These are phyloP conservation scores for Volucella inflata DNA, from an alignment of 2,888 invertebrate genomes.

Conservation along the genomic window DNA sequence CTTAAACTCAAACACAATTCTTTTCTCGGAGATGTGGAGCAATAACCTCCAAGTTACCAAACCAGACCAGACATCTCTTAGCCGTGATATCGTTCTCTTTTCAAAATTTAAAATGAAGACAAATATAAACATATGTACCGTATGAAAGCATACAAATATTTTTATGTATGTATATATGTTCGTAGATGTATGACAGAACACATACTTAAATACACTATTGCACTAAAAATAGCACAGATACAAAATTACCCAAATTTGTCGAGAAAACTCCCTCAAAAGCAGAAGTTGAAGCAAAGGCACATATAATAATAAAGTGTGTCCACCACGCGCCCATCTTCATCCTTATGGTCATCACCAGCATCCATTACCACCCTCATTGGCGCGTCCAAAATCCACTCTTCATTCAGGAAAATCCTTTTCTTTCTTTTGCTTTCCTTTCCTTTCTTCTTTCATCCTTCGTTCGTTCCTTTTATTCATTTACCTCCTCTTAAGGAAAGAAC, in stretches of 20 bases:
- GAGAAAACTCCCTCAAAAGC: slow-evolving; percentile 46
- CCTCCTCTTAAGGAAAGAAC: slow-evolving; percentile 73
- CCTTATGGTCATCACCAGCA: slow-evolving; percentile 15
- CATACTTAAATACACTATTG: slow-evolving; percentile 42
- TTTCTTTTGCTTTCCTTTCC: slow-evolving; percentile 62
- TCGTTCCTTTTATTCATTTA: slow-evolving; percentile 61
- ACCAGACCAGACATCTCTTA: slow-evolving; percentile 55
- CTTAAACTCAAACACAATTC: slow-evolving; percentile 63
- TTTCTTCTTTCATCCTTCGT: slow-evolving; percentile 74
- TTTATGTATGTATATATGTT: not conserved
- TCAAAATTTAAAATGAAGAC: slow-evolving; percentile 72
- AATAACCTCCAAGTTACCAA: slow-evolving; percentile 57
- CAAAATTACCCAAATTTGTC: slow-evolving; percentile 73
- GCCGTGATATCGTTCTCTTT: slow-evolving; percentile 70
- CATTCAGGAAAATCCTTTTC: slow-evolving; percentile 69
- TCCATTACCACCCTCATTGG: slow-evolving; percentile 49
- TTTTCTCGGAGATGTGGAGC: slow-evolving; percentile 58
- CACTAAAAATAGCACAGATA: slow-evolving; percentile 72
- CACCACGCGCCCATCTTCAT: slow-evolving; percentile 55
- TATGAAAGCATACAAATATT: not conserved
- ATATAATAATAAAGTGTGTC: slow-evolving; percentile 75
- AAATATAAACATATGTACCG: slow-evolving; percentile 35
- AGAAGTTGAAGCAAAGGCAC: slow-evolving; percentile 29
- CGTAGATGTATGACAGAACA: not conserved
- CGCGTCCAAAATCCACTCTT: slow-evolving; percentile 69